phyloP scores from a whole-genome alignment of 1,140 invertebrate genomes.

The Oryzaephilus surinamensis region DNA sequence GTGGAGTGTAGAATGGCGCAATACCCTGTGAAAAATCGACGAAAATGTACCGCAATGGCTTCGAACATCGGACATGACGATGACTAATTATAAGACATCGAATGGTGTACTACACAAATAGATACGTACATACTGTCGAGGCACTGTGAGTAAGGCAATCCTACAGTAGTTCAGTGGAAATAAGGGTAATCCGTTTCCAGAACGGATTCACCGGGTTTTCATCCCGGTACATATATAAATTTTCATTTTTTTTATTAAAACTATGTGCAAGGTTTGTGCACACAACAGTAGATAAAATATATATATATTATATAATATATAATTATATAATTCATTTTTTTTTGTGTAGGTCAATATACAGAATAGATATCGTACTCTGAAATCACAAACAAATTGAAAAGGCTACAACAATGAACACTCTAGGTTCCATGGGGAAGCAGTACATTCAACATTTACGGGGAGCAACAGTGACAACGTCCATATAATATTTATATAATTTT shows the following conservation, averaged over 20 bases:
- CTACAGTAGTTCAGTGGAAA: slow-evolving; percentile 38
- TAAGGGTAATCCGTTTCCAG: slow-evolving; percentile 29
- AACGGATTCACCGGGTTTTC: slow-evolving; percentile 22
- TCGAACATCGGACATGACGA: slow-evolving; percentile 8
- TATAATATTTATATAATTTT: background rate
- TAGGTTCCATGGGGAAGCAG: slow-evolving; percentile 35
- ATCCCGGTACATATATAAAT: slow-evolving; percentile 26
- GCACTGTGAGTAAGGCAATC: slow-evolving; percentile 39
- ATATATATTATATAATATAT: slow-evolving; percentile 32
- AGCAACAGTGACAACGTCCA: background rate
- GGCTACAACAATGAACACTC: slow-evolving; percentile 36
- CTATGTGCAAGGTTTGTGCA: slow-evolving; percentile 38
- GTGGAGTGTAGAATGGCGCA: slow-evolving; percentile 25
- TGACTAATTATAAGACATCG: slow-evolving; percentile 18
- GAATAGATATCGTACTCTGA: slow-evolving; percentile 31
- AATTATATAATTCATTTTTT: slow-evolving; percentile 32
- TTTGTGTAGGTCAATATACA: slow-evolving; percentile 33
- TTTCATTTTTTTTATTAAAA: slow-evolving; percentile 19
- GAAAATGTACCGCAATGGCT: slow-evolving; percentile 16
- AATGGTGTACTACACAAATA: slow-evolving; percentile 32
- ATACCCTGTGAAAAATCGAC: slow-evolving; percentile 33
- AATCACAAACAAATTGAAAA: slow-evolving; percentile 36
- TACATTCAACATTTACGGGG: slow-evolving; percentile 28
- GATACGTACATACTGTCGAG: slow-evolving; percentile 38
- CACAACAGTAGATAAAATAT: slow-evolving; percentile 40